Base-by-base conservation (phyloP, 2,888 invertebrate species). In the Caenorhabditis sinica region DNA sequence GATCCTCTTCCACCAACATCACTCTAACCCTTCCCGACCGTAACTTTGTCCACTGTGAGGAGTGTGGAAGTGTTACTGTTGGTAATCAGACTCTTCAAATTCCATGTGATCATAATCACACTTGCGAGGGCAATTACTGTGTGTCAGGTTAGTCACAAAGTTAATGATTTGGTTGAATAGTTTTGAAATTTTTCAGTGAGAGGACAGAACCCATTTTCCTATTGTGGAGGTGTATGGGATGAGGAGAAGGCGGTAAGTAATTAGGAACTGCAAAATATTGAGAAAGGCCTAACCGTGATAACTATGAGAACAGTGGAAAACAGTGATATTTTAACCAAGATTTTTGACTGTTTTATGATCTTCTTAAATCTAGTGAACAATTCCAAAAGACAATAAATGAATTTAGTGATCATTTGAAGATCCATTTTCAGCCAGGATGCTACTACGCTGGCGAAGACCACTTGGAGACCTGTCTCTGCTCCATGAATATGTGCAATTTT, bases 401-500 rank as follows among this genome's bases (percentile, higher is more conserved):
- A 36, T 11, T 13, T 11, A 40, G 11, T 2, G 2, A 40, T 11
- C 40, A 40, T 36, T n/a, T n/a, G n/a, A n/a, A n/a, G n/a, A n/a
- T n/a, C n/a, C 20, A 4, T 61, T 69, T 71, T 17, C 73, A 86
- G 85, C 69, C 81, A 0, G 85, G 63, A 0, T 88, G 88, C 63
- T 79, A 82, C 66, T 66, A 76, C 28, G 69, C 79, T 23, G 72
- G 40, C 2, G 40, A 63, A 2, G 71, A 68, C 15, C 63, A 77
- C 4, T 77, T 79, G 11, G 81, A 85, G 36, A 74, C 33, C 23
- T 88, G 88, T 53, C 73, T 84, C 9, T 88, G 88, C 68, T 79
- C 87, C 8, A 84, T 76, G 53, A 82, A 87, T 30, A 86, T 88
- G 86, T 88, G 88, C 73, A 88, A 88, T 51, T 75, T 40, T 13